A percentile compares a stretch with the other conserved stretches of the same genome.
phyloP scores from a whole-genome alignment of 2,113 vertebrate genomes.

The Athene noctua region DNA sequence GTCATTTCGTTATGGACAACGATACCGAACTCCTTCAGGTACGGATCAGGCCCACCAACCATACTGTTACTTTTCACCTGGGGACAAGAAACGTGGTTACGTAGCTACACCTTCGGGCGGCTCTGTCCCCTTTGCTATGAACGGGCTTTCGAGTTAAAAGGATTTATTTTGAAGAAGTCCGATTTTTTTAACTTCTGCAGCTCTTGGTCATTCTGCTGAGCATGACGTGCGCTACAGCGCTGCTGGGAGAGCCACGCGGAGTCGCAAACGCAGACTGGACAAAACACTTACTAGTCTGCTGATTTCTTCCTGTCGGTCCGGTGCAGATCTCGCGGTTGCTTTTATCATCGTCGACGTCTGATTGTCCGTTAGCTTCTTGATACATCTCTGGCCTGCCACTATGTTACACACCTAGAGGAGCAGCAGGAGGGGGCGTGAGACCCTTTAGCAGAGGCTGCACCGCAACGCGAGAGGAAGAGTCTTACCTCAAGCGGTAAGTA shows the following conservation, averaged over 20 bases:
- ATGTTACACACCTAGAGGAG: conserved; percentile 92
- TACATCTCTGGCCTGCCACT: conserved; percentile 95
- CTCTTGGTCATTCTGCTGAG: background rate
- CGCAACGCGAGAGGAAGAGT: background rate
- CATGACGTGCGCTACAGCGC: background rate
- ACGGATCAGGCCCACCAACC: conserved; percentile 96
- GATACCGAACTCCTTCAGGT: conserved; percentile 97
- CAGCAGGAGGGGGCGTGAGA: background rate
- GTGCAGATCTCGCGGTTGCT: conserved; percentile 95
- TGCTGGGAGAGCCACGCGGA: background rate
- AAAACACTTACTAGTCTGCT: conserved; percentile 88
- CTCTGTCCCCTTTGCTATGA: background rate
- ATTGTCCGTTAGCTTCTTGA: conserved; percentile 99
- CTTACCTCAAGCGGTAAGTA: conserved; percentile 96
- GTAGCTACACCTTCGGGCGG: background rate
- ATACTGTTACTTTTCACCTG: conserved; percentile 99
- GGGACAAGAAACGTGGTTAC: background rate
- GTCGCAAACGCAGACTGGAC: background rate
- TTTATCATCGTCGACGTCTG: conserved; percentile 99
- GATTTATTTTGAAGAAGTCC: background rate
- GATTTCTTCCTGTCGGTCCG: conserved; percentile 97
- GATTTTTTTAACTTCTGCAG: background rate
- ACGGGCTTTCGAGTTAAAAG: background rate
- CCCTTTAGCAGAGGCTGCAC: rapidly evolving
- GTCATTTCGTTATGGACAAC: conserved; percentile 99